phyloP scores from a whole-genome alignment of 2,797 vertebrate species.

The Tiaroga cobitis region DNA sequence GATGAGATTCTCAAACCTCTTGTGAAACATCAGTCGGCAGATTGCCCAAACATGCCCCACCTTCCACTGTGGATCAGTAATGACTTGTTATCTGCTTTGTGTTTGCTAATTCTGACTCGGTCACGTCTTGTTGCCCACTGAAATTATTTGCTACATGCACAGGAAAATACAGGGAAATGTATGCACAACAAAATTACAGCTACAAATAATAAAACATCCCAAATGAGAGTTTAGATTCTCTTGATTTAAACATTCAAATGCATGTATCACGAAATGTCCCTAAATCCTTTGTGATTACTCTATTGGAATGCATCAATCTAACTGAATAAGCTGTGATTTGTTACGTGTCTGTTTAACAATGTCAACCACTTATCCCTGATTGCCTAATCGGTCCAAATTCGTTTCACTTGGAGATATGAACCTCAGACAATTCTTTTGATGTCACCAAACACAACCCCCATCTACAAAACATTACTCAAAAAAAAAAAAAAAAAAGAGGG shows the following conservation, averaged over 20 bases:
- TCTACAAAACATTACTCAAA: background rate
- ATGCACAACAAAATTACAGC: constrained; percentile 45
- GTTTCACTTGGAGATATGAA: background rate
- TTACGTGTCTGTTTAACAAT: background rate
- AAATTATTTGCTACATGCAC: constrained; percentile 63
- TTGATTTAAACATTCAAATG: background rate
- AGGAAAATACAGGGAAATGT: constrained; percentile 50
- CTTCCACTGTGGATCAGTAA: constrained; percentile 57
- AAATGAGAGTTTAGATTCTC: background rate
- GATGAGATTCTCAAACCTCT: constrained; percentile 28
- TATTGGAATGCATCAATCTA: constrained; percentile 5
- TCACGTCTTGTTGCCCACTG: constrained; percentile 65
- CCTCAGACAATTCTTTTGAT: background rate
- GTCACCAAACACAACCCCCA: constrained; percentile 9
- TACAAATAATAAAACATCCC: background rate
- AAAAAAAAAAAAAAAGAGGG: too few species aligned
- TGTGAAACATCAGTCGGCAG: constrained; percentile 28
- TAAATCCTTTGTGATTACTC: constrained; percentile 2
- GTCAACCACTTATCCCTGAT: constrained; percentile 16
- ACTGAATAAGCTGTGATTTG: constrained; percentile 4
- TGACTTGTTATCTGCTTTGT: constrained; percentile 55
- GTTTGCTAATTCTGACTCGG: constrained; percentile 64
- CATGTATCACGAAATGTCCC: background rate
- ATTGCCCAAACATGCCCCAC: constrained; percentile 5
- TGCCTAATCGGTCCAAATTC: constrained; percentile 7